phyloP scores from a whole-genome alignment of 2,888 invertebrate genomes.

The Hesperia comma region DNA sequence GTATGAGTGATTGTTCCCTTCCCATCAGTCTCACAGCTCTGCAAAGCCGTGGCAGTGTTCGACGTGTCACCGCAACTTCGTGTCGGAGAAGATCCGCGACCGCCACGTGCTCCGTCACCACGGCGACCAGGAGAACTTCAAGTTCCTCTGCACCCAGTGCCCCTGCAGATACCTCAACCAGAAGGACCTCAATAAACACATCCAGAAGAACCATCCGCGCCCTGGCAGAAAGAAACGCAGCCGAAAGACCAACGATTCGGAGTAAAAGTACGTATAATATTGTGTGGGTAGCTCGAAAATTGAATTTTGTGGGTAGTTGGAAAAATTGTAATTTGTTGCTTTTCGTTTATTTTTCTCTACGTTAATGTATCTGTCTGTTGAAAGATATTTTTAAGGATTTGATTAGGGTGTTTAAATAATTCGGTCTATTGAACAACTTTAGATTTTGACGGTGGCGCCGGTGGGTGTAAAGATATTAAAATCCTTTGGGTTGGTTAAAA shows the following conservation, averaged over 20 bases:
- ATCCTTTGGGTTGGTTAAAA: too few species aligned
- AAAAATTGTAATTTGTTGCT: too few species aligned
- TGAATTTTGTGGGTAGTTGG: too few species aligned
- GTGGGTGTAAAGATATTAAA: too few species aligned
- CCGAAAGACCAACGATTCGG: slow-evolving; percentile 7
- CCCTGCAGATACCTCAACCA: slow-evolving; percentile 63
- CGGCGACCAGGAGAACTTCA: slow-evolving; percentile 61
- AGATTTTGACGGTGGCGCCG: too few species aligned
- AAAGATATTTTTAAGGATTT: too few species aligned
- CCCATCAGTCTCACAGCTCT: slow-evolving; percentile 67
- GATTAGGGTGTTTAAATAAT: too few species aligned
- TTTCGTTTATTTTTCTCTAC: too few species aligned
- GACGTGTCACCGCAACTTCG: slow-evolving; percentile 67
- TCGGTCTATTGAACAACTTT: too few species aligned
- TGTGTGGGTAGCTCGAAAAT: slow-evolving; percentile 1
- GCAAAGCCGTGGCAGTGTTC: slow-evolving; percentile 65
- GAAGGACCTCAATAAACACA: slow-evolving; percentile 68
- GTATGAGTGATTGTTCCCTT: not conserved
- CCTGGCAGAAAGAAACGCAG: slow-evolving; percentile 49
- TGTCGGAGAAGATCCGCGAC: slow-evolving; percentile 61
- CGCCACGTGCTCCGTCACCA: slow-evolving; percentile 63
- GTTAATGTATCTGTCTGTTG: too few species aligned
- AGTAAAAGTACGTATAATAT: slow-evolving; percentile 36
- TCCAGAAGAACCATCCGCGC: slow-evolving; percentile 65
- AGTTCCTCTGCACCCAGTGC: slow-evolving; percentile 62